Percentiles rank a stretch among this genome's conserved stretches.
Evolutionary conservation across 2,888 invertebrate species (phyloP).

Genomic region (Reticulitermes lucifugus): DNA sequence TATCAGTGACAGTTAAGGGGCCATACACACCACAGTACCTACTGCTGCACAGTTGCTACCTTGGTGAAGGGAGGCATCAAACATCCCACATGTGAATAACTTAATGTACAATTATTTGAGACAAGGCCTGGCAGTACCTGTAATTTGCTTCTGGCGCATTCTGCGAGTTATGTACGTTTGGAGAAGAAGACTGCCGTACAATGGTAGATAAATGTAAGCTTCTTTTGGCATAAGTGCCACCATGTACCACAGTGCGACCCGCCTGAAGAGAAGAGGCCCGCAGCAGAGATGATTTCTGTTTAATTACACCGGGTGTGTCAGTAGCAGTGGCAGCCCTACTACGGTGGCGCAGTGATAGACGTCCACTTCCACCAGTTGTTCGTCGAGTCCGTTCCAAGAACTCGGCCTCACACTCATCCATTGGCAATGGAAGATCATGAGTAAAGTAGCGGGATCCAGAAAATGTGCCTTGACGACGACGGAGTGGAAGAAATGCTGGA

Average conservation of each 20-base stretch:
- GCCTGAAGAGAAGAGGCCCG: conserved; percentile 62
- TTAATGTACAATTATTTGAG: no score
- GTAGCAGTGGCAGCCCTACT: conserved; percentile 57
- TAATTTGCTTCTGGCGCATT: conserved; percentile 55
- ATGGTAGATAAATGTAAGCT: conserved; percentile 59
- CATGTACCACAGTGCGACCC: conserved; percentile 45
- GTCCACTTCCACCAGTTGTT: background rate
- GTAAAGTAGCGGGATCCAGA: conserved; percentile 70
- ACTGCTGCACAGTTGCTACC: no score
- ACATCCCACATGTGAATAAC: no score
- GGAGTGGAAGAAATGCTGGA: conserved; percentile 63
- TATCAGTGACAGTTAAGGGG: no score
- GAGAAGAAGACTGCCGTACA: conserved; percentile 66
- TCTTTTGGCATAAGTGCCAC: background rate
- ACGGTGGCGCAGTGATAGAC: conserved; percentile 39
- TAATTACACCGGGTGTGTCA: conserved; percentile 53
- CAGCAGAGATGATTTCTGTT: conserved; percentile 59
- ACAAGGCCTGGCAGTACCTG: conserved; percentile 30
- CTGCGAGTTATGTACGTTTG: conserved; percentile 60
- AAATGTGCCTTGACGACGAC: conserved; percentile 66
- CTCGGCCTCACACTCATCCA: conserved; percentile 70
- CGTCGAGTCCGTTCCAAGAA: conserved; percentile 58
- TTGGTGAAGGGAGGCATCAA: background rate
- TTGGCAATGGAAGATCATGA: conserved; percentile 71
- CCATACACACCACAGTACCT: no score